Base-by-base conservation (phyloP, 2,797 vertebrate genomes). In the Myotis myotis region DNA sequence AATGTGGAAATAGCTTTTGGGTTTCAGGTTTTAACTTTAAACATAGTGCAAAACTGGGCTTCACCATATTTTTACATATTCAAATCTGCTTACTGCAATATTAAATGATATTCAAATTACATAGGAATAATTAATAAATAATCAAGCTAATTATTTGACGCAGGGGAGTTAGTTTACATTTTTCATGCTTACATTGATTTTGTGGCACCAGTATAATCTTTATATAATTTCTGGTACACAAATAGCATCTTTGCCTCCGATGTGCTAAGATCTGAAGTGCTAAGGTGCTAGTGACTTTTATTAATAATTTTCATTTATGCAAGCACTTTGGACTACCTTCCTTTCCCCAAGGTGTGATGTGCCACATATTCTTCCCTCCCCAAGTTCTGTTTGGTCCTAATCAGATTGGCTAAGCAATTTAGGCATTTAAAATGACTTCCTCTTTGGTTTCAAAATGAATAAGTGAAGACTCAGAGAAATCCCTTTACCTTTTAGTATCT, bases 61-160 rank as follows among this genome's bases (percentile, higher is more conserved):
- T 91, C 19, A 49, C 19, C 11, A 5, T 78, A 44, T 96, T 97
- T 97, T 97, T 22, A 62, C 95, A 88, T 60, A 33, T 72, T 89
- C n/a, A 82, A 5, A 81, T 89, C 25, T 75, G 33, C 60, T 96
- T 92, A 88, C 13, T 82, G 30, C 93, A 92, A 38, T 95, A 83
- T 68, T 91, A 97, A 96, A 72, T 85, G 89, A 96, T 84, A 20
- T 80, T 96, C 22, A 96, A 93, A 97, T 89, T 88, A 44, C 68
- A 94, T 57, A 96, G 44, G 84, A 92, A 72, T 92, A 95, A 47
- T 66, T 95, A 87, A 75, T 55, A 95, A 88, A 76, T 68, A 89
- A 72, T 82, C 55, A 78, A 74, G 6, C 11, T 94, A 8, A 82
- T 94, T 94, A 15, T 93, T 87, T 95, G 80, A 96, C 60, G 62